Percentiles rank a stretch among this genome's conserved stretches.
phyloP scores from a whole-genome alignment of 2,797 vertebrate species.

The Muraenolepis orangiensis region DNA sequence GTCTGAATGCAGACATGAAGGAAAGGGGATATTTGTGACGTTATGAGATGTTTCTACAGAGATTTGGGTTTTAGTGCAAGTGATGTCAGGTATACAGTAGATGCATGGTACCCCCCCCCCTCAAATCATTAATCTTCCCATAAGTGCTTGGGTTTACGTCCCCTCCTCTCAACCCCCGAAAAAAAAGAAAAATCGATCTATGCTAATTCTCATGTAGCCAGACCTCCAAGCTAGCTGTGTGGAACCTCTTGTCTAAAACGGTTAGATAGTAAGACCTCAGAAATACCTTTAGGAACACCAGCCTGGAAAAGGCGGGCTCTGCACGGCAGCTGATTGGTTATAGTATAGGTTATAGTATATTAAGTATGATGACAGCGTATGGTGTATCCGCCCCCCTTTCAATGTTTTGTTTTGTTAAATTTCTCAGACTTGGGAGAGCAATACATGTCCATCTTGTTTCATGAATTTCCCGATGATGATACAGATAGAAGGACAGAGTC shows the following conservation, averaged over 20 bases:
- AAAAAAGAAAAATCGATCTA: background rate
- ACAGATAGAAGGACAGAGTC: background rate
- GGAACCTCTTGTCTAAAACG: background rate
- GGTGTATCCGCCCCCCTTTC: background rate
- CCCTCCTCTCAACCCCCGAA: background rate
- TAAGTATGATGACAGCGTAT: background rate
- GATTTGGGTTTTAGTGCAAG: constrained; percentile 61
- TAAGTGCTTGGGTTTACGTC: background rate
- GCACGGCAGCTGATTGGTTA: background rate
- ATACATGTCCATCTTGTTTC: background rate
- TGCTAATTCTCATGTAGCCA: background rate
- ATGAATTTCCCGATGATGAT: background rate
- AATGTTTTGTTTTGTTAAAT: background rate
- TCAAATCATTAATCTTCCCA: background rate
- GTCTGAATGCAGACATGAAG: constrained; percentile 60
- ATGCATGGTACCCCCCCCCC: constrained; percentile 27
- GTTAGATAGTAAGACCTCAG: background rate
- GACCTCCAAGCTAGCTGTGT: background rate
- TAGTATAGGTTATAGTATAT: no score
- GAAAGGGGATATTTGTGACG: constrained; percentile 46
- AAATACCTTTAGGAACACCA: background rate
- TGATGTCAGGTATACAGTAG: constrained; percentile 55
- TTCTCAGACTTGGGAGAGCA: background rate
- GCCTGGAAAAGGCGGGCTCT: background rate
- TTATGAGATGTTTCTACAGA: constrained; percentile 21